Conservation (phyloP, 2,888 invertebrate genomes). For the Plutella xylostella region DNA sequence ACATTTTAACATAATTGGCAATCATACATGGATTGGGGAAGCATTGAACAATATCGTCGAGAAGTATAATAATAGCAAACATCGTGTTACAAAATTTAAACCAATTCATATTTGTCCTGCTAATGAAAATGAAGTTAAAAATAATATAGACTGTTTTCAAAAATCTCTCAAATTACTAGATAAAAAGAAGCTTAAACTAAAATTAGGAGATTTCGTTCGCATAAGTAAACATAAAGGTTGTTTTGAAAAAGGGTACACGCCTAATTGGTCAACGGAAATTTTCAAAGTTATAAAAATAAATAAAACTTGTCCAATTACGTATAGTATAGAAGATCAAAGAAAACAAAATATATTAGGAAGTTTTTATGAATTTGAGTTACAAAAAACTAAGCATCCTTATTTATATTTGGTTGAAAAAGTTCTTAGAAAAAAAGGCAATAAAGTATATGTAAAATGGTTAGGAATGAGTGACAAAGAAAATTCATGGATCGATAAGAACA, state of each 20-base stretch:
- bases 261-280: slow-evolving; percentile 25
- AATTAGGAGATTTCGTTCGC: slow-evolving; percentile 19
- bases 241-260: slow-evolving; percentile 23
- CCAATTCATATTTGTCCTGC: background rate
- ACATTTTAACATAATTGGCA: slow-evolving; percentile 9
- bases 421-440: slow-evolving; percentile 6
- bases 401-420: slow-evolving; percentile 27
- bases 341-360: slow-evolving; percentile 23
- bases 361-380: slow-evolving; percentile 27
- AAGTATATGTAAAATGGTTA: slow-evolving; percentile 13
- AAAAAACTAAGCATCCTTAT: slow-evolving; percentile 24
- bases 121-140: background rate
- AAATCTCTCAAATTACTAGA: background rate
- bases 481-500: slow-evolving; percentile 18
- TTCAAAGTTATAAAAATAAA: slow-evolving; percentile 23
- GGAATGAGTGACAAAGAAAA: slow-evolving; percentile 17
- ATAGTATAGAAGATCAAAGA: slow-evolving; percentile 23
- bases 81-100: background rate
- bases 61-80: slow-evolving; percentile 3
- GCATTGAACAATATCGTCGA: background rate
- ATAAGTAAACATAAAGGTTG: slow-evolving; percentile 19
- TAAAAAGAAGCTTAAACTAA: slow-evolving; percentile 13
- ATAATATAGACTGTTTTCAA: background rate
- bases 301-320: slow-evolving; percentile 22
- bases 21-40: slow-evolving; percentile 9